phyloP scores from a whole-genome alignment of 1,140 invertebrate species.

The Lethrus apterus region DNA sequence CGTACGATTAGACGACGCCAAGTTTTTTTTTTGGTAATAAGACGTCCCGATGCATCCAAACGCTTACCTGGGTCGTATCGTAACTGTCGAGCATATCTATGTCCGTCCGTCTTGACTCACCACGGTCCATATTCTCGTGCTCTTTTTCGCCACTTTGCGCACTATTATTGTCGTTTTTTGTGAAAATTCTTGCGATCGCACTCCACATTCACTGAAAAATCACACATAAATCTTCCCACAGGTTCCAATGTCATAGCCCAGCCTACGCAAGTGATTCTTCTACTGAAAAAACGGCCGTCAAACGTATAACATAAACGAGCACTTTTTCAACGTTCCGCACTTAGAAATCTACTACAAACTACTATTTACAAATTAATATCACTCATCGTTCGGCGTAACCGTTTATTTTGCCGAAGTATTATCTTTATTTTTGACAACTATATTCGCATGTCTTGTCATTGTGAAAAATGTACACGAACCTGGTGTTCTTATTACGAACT shows the following conservation, averaged over 20 bases:
- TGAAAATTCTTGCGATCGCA: constrained; percentile 27
- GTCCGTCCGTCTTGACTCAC: constrained; percentile 6
- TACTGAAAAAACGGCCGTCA: constrained; percentile 8
- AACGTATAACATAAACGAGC: no score
- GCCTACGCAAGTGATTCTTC: constrained; percentile 20
- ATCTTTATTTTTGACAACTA: constrained; percentile 8
- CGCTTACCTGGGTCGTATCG: constrained; percentile 11
- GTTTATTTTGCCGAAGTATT: no score
- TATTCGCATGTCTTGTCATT: constrained; percentile 11
- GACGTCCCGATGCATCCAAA: not conserved
- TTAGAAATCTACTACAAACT: constrained; percentile 2
- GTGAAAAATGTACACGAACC: constrained; percentile 2
- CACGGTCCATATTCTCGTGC: constrained; percentile 7
- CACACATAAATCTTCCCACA: constrained; percentile 17
- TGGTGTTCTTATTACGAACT: no score
- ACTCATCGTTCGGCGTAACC: no score
- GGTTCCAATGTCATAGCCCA: constrained; percentile 30
- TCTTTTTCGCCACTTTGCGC: constrained; percentile 6
- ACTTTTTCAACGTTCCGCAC: no score
- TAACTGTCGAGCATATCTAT: constrained; percentile 10
- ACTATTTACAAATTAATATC: constrained; percentile 10
- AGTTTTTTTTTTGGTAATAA: not conserved
- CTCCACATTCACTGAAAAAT: constrained; percentile 29
- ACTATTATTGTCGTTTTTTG: constrained; percentile 19
- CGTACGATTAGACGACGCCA: not conserved